Percentiles rank a stretch among this genome's conserved stretches.
These are phyloP conservation scores for Hyphantria cunea DNA, from an alignment of 1,140 invertebrate genomes.

Conservation along the genomic window DNA sequence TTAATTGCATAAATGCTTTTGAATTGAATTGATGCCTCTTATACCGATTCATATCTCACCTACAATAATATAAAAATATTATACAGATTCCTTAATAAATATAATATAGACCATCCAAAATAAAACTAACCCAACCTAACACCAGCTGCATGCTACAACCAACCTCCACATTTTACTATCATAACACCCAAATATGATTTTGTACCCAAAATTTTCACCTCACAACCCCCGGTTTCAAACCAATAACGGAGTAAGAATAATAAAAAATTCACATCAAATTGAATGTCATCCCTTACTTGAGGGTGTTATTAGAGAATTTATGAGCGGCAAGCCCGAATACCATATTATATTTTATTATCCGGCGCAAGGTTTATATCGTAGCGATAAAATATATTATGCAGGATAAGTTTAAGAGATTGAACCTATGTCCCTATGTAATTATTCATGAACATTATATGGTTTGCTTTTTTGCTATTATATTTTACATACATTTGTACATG, in stretches of 20 bases:
- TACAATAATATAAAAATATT: too few species aligned
- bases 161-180: too few species aligned
- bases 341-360: constrained; percentile 36
- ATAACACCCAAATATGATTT: constrained; percentile 15
- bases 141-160: too few species aligned
- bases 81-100: too few species aligned
- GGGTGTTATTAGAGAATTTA: constrained; percentile 40
- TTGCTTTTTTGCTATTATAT: too few species aligned
- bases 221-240: not conserved
- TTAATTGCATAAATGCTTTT: too few species aligned
- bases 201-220: not conserved
- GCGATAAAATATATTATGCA: constrained; percentile 29
- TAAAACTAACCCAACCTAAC: too few species aligned
- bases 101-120: too few species aligned
- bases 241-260: constrained; percentile 12
- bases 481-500: too few species aligned
- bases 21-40: too few species aligned
- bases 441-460: not conserved
- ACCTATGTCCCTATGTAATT: constrained; percentile 17
- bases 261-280: constrained; percentile 32
- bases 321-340: constrained; percentile 27
- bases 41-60: too few species aligned
- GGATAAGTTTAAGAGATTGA: constrained; percentile 20
- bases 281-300: constrained; percentile 26
- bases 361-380: constrained; percentile 12